phyloP scores from a whole-genome alignment of 2,113 vertebrate genomes.

The Ariopsis seemanni region DNA sequence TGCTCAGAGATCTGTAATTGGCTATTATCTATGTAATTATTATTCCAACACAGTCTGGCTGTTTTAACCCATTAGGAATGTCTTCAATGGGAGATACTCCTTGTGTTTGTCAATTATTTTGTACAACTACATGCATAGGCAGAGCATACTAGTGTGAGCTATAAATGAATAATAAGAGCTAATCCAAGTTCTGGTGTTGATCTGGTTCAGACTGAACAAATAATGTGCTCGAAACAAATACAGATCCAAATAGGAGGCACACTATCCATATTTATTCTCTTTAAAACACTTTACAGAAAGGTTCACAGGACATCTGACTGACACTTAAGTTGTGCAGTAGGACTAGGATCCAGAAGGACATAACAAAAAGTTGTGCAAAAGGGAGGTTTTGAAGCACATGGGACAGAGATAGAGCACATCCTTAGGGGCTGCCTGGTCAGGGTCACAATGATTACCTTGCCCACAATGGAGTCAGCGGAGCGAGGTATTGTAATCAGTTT shows the following conservation, averaged over 20 bases:
- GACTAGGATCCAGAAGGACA: too few relatives aligned
- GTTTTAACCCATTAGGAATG: neutral
- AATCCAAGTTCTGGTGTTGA: neutral
- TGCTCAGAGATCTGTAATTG: neutral
- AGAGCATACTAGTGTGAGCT: neutral
- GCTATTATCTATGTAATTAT: slow-evolving; percentile 25
- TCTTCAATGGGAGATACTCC: neutral
- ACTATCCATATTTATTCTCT: neutral
- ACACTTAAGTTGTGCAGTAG: neutral
- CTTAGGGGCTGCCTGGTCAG: neutral
- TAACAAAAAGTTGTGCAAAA: neutral
- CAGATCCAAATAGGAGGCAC: neutral
- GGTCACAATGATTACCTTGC: neutral
- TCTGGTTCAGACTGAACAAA: neutral
- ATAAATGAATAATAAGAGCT: neutral
- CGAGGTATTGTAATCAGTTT: too few relatives aligned
- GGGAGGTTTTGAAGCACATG: neutral
- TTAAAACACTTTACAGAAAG: neutral
- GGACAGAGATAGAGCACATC: neutral
- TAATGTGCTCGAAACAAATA: neutral
- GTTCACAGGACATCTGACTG: neutral
- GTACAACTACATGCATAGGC: neutral
- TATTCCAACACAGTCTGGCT: neutral
- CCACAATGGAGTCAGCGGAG: too few relatives aligned
- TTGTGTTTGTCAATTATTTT: neutral